phyloP scores from a whole-genome alignment of 2,888 invertebrate genomes.

The Malthinus flaveolus region DNA sequence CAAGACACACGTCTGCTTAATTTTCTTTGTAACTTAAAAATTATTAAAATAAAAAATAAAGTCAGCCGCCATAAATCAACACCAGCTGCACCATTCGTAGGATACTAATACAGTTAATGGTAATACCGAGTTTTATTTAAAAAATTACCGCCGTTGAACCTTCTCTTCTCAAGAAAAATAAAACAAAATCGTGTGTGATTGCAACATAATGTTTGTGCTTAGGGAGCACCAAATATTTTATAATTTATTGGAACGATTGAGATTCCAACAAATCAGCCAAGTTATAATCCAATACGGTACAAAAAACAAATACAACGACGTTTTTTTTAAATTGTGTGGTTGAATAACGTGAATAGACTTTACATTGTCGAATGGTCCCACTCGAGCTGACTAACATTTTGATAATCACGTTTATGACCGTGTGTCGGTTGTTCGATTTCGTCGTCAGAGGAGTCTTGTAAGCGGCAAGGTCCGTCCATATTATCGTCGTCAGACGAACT shows the following conservation, averaged over 20 bases:
- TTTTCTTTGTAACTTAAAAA: not conserved
- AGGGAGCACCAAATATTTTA: slow-evolving; percentile 10
- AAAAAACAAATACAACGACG: no score
- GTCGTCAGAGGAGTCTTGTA: slow-evolving; percentile 63
- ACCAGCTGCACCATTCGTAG: no score
- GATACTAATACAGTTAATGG: no score
- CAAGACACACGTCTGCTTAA: slow-evolving; percentile 20
- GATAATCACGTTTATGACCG: slow-evolving; percentile 62
- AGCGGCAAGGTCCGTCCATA: slow-evolving; percentile 53
- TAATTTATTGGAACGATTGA: no score
- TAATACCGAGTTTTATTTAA: no score
- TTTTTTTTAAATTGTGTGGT: no score
- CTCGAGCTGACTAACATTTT: slow-evolving; percentile 76
- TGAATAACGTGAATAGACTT: slow-evolving; percentile 4
- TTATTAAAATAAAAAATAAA: no score
- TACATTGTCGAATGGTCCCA: slow-evolving; percentile 82
- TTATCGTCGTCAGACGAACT: slow-evolving; percentile 51
- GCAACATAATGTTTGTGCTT: slow-evolving; percentile 22
- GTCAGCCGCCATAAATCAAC: no score
- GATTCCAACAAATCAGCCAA: no score
- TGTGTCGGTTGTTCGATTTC: slow-evolving; percentile 49
- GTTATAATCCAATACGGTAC: no score
- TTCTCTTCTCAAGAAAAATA: slow-evolving; percentile 1
- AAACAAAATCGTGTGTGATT: slow-evolving; percentile 19
- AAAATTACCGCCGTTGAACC: not conserved